These are phyloP conservation scores for Drosophila trichaetosa DNA, from an alignment of 2,888 invertebrate genomes.

Conservation along the genomic window DNA sequence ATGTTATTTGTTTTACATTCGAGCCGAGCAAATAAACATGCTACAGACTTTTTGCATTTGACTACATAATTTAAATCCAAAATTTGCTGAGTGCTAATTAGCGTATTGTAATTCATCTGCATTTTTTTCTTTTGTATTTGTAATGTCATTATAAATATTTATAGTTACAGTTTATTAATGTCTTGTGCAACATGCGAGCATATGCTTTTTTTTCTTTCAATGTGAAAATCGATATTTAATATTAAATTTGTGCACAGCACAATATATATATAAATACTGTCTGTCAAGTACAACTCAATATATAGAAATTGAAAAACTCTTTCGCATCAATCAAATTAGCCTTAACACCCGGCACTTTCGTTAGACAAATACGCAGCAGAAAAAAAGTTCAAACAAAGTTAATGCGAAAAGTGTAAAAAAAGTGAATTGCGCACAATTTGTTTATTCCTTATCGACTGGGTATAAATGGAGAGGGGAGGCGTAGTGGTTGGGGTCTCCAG, in stretches of 20 bases:
- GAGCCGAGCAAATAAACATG: conserved; percentile 36
- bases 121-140: not conserved
- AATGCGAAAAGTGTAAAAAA: conserved; percentile 26
- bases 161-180: not conserved
- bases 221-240: not conserved
- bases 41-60: conserved; percentile 8
- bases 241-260: not conserved
- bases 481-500: conserved; percentile 26
- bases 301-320: not conserved
- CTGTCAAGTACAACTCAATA: not conserved
- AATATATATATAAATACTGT: not conserved
- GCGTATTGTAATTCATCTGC: conserved; percentile 7
- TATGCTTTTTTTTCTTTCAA: not conserved
- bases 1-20: conserved; percentile 26
- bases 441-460: conserved; percentile 65
- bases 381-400: conserved; percentile 30
- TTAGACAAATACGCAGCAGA: conserved; percentile 7
- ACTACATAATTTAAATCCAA: conserved; percentile 8
- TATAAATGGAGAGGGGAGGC: conserved; percentile 25
- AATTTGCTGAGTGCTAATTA: conserved; percentile 21
- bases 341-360: not conserved
- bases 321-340: conserved; percentile 27
- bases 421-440: conserved; percentile 62
- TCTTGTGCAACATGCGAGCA: not conserved
- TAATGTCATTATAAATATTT: conserved; percentile 6